These are phyloP conservation scores for Furcula furcula DNA, from an alignment of 2,888 invertebrate species.

Conservation along the genomic window DNA sequence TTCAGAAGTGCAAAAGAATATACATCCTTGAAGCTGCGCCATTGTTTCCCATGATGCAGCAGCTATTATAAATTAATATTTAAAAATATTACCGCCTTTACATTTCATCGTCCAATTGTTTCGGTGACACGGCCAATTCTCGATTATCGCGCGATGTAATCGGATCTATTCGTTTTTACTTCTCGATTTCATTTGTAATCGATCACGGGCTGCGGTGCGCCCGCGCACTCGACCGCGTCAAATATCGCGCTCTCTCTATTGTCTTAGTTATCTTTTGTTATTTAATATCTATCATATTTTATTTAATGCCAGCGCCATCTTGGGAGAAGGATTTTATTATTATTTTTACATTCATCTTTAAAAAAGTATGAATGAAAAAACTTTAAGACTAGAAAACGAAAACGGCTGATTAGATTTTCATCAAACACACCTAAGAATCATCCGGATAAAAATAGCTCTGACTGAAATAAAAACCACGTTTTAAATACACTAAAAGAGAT, in stretches of 20 bases:
- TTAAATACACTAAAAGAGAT: no score
- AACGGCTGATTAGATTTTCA: no score
- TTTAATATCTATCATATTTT: slow-evolving; percentile 47
- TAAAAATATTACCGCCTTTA: background rate
- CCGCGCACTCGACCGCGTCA: slow-evolving; percentile 32
- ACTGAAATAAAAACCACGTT: no score
- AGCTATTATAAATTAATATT: slow-evolving; percentile 1
- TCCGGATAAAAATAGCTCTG: no score
- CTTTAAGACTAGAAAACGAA: no score
- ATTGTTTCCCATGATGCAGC: background rate
- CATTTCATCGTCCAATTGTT: slow-evolving; percentile 3
- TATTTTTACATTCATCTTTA: no score
- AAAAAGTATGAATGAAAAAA: no score
- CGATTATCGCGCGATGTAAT: slow-evolving; percentile 14
- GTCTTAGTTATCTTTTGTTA: slow-evolving; percentile 53
- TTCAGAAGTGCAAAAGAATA: background rate
- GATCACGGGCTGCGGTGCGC: slow-evolving; percentile 44
- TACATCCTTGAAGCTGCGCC: background rate
- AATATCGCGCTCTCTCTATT: slow-evolving; percentile 62
- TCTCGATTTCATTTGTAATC: slow-evolving; percentile 55
- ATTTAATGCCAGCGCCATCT: slow-evolving; percentile 37
- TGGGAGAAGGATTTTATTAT: slow-evolving; percentile 56
- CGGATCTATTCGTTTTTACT: slow-evolving; percentile 34
- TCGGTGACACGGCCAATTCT: slow-evolving; percentile 1
- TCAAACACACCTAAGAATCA: no score